Evolutionary conservation across 2,113 vertebrate genomes (phyloP).

Genomic region (Aptenodytes forsteri): DNA sequence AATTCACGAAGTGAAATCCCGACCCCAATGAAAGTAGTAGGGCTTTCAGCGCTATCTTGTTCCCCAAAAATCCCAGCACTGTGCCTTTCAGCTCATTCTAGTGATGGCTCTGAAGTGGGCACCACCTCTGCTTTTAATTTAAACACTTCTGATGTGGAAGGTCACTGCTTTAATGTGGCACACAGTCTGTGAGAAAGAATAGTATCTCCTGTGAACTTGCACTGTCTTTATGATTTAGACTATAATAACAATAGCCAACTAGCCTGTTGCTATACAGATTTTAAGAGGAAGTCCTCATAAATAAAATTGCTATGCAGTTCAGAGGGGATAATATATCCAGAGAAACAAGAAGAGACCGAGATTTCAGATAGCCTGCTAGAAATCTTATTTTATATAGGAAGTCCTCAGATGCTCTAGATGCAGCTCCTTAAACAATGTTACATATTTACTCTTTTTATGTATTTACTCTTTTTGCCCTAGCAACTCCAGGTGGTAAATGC

Average conservation of each 20-base stretch:
- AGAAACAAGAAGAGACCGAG: background rate
- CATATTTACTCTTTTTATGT: background rate
- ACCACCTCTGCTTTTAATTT: background rate
- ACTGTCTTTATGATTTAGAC: background rate
- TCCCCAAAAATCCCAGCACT: background rate
- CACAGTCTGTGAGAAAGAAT: background rate
- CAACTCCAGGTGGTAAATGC: background rate
- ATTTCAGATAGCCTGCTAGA: background rate
- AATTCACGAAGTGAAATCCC: background rate
- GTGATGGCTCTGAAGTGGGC: background rate
- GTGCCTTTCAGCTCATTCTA: background rate
- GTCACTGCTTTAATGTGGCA: background rate
- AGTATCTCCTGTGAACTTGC: background rate
- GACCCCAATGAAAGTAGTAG: accelerated
- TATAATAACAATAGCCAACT: background rate
- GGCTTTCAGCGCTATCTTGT: background rate
- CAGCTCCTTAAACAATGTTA: background rate
- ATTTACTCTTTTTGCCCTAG: background rate
- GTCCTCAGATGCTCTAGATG: background rate
- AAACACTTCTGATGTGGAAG: background rate
- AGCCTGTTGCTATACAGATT: background rate
- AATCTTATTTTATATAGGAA: background rate
- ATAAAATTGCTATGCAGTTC: background rate
- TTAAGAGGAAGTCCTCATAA: background rate
- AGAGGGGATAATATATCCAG: background rate